Evolutionary conservation across 2,797 vertebrate species (phyloP), one percentile per base, ranked within the genome.

Genomic region (Xiphorhynchus erythropygius): DNA sequence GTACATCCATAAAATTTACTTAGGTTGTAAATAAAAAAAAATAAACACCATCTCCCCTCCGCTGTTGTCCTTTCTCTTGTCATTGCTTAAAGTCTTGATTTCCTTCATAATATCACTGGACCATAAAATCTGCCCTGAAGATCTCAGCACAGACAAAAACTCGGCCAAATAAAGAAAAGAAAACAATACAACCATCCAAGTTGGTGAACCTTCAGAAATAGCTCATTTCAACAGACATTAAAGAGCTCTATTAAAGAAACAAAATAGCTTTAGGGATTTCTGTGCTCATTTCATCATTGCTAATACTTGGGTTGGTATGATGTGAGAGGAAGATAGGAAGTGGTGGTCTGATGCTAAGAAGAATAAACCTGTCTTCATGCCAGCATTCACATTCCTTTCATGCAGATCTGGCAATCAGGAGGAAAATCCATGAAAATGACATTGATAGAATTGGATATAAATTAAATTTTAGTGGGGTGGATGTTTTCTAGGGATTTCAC

Each of bases 101-200:
- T 93, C 49, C n/a, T 90, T 94, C 41, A 35, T 87, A 82, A 27
- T 81, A 56, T 67, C 23, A 59, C 18, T 84, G 77, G 59, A 94
- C 83, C 55, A 37, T 95, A 59, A 87, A 84, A 93, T 93, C 70
- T 93, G 63, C 52, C 86, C 83, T 32, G 77, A 89, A 93, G 85
- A 94, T 67, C 44, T 79, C 44, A 46, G 63, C 65, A 71, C 33
- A 86, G 50, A 88, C 32, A 53, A 95, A 92, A 92, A 1, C 13
- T 32, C 46, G 53, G 27, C 15, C 74, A 81, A 88, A 90, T 49
- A 37, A 57, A 77, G 56, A 84, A n/a, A 60, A 77, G 56, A 84
- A 50, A 47, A 46, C 9, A 67, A 53, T 67, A 27, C 8, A 70
- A 50, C 28, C 9, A 0, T 86, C 22, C n/a, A 24, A 86, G 50